phyloP scores from a whole-genome alignment of 2,888 invertebrate genomes.

The Cenopis cana region DNA sequence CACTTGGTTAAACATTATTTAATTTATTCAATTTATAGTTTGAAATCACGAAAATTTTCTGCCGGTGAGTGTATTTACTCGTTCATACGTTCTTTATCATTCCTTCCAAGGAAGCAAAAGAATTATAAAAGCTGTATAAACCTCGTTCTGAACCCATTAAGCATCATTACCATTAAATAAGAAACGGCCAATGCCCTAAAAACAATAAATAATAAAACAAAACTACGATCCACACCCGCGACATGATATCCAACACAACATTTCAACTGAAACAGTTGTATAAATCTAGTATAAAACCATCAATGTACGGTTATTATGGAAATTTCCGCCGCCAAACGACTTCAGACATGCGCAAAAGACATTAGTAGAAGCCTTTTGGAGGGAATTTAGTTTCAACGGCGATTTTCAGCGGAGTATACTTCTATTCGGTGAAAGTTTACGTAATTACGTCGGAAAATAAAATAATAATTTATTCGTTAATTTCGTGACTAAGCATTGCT shows the following conservation, averaged over 20 bases:
- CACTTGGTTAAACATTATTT: no score
- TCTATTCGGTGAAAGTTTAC: conserved; percentile 28
- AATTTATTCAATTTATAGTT: no score
- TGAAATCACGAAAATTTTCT: no score
- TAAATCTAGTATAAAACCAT: conserved; percentile 1
- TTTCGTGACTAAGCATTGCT: not conserved
- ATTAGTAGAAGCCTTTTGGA: conserved; percentile 51
- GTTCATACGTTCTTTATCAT: conserved; percentile 1
- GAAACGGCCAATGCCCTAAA: conserved; percentile 42
- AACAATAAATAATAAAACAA: conserved; percentile 38
- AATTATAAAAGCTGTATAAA: conserved; percentile 35
- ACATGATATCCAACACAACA: conserved; percentile 7
- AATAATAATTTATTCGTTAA: not conserved
- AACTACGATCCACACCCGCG: not conserved
- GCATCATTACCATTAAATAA: conserved; percentile 29
- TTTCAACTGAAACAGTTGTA: not conserved
- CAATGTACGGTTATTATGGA: conserved; percentile 21
- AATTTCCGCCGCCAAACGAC: conserved; percentile 21
- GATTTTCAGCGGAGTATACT: conserved; percentile 46
- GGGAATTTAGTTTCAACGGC: conserved; percentile 62
- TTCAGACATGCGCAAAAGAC: conserved; percentile 47
- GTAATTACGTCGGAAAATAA: not conserved
- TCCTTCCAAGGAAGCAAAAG: conserved; percentile 4
- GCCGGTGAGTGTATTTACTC: no score
- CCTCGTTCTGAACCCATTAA: conserved; percentile 40